Percentiles rank a stretch among this genome's conserved stretches.
Conservation (phyloP, 2,113 vertebrate genomes). For the Heptranchias perlo region DNA sequence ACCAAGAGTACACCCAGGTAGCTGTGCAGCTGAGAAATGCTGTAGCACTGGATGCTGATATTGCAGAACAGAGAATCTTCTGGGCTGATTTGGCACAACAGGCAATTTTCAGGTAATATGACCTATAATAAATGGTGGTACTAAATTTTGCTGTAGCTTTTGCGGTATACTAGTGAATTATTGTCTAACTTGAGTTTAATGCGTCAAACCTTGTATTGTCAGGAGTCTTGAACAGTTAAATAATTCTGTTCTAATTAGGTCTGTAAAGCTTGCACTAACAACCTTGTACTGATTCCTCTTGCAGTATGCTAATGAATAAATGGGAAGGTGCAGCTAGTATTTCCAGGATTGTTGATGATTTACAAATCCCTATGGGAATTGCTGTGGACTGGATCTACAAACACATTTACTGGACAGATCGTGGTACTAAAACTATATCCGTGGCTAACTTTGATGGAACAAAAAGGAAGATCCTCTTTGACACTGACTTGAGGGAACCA, state of each 20-base stretch:
- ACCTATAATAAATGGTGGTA: neutral
- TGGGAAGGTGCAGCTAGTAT: neutral
- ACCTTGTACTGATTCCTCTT: neutral
- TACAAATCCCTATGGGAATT: neutral
- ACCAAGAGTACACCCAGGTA: neutral
- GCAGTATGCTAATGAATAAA: neutral
- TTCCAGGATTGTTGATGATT: neutral
- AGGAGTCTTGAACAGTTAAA: neutral
- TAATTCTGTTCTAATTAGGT: neutral
- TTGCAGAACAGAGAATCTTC: conserved; percentile 9
- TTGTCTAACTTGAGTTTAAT: neutral
- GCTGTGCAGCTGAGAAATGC: neutral
- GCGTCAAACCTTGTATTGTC: no score
- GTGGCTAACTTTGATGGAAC: conserved; percentile 22
- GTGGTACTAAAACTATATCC: neutral
- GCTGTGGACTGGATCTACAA: conserved; percentile 34
- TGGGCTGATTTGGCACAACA: conserved; percentile 25
- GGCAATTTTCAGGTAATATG: conserved; percentile 12
- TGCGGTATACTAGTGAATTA: no score
- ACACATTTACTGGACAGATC: conserved; percentile 9
- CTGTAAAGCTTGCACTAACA: neutral
- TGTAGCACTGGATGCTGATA: conserved; percentile 25
- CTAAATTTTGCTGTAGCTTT: neutral
- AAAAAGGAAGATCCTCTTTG: neutral
- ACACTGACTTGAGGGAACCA: neutral